Base-by-base conservation (phyloP, 1,140 invertebrate genomes). In the Musca domestica region DNA sequence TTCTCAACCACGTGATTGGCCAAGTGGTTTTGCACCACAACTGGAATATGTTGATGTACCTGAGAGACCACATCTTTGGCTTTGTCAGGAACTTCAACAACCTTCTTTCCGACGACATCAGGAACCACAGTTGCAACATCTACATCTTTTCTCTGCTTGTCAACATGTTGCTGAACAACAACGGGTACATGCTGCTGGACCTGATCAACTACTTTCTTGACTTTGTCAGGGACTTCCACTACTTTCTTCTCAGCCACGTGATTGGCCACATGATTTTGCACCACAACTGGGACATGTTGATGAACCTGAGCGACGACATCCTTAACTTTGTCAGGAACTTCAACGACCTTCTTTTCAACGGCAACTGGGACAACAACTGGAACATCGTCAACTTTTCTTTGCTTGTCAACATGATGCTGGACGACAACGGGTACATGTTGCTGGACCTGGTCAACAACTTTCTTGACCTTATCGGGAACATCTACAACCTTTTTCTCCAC, bases 1-100 rank as follows among this genome's bases (percentile, higher is more conserved):
- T 56, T 20, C 20, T 30, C 17, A 3, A 30, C 27, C 3, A 17
- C 30, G 5, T 49, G 47, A 19, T 61, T 34, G 25, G 12, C 22
- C 48, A 47, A 10, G 12, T 41, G 17, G 22, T 65, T 46, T 22
- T 65, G 34, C 6, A 49, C 23, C 2, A 23, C 27, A 34, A 51
- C 22, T 10, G 47, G 46, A 52, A 66, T 30, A 20, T 66, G 48
- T 66, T 66, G 20, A 49, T 51, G 64, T 30, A 66, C 30, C 20
- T 66, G 22, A 2, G 46, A 15, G 10, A 52, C 48, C n/a, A 41
- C 23, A 3, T 47, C 12, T n/a, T 47, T 19, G 15, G 46, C 58
- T n/a, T 64, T 47, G 9, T 22, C 5, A 14, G 67, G 56, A 1
- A 34, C 19, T 20, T 30, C 20, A 14, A 46, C 47, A 54, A 30